These are phyloP conservation scores for Idaea dimidiata DNA, from an alignment of 2,888 invertebrate genomes.

Conservation along the genomic window DNA sequence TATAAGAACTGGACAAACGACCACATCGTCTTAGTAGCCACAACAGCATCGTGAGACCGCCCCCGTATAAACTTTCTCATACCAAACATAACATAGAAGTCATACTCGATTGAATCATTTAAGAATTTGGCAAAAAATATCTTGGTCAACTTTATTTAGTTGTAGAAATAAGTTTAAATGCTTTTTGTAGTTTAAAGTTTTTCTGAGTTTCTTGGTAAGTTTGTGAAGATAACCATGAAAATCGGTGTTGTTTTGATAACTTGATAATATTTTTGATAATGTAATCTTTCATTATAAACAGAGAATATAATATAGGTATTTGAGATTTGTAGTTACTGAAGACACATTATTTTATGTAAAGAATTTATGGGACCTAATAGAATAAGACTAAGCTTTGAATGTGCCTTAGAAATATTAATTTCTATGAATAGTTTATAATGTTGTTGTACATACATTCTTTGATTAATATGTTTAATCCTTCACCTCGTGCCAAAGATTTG, in stretches of 20 bases:
- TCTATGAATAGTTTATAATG: constrained; percentile 2
- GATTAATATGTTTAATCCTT: constrained; percentile 16
- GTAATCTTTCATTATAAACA: no score
- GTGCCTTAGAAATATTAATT: constrained; percentile 11
- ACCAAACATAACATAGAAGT: constrained; percentile 27
- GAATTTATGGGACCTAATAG: no score
- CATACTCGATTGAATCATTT: constrained; percentile 40
- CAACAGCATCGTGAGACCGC: constrained; percentile 49
- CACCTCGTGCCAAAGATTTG: constrained; percentile 27
- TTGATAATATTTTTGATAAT: no score
- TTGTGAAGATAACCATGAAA: no score
- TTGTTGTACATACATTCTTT: not conserved
- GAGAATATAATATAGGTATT: no score
- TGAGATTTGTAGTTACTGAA: no score
- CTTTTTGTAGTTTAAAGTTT: no score
- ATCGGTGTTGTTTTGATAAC: no score
- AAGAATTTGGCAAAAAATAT: constrained; percentile 30
- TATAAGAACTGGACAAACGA: not conserved
- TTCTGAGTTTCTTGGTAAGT: no score
- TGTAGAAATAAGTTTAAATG: constrained; percentile 29
- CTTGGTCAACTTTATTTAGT: constrained; percentile 25
- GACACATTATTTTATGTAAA: no score
- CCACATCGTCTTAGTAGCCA: not conserved
- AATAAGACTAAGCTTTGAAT: no score
- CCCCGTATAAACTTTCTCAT: constrained; percentile 50